A percentile compares a stretch with the other conserved stretches of the same genome.
Conservation (phyloP, 2,888 invertebrate genomes). For the Pycnomerus fuliginosus region DNA sequence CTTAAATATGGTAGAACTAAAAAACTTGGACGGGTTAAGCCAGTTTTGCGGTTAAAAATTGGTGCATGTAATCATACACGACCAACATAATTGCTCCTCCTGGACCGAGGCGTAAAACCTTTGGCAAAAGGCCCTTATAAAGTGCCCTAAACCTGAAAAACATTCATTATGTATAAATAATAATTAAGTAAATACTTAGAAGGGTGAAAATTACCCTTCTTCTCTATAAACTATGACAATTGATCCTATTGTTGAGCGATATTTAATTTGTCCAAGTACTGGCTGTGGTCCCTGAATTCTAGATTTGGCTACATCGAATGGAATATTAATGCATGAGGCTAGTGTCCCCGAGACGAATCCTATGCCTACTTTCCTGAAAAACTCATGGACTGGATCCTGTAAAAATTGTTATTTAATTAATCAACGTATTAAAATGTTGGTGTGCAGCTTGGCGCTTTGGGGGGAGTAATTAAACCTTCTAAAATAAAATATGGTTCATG, state of each 20-base stretch:
- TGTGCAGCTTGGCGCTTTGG: no score
- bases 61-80: constrained; percentile 84
- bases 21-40: constrained; percentile 13
- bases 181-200: constrained; percentile 4
- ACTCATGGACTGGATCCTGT: constrained; percentile 69
- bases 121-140: constrained; percentile 90
- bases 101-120: constrained; percentile 87
- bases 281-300: constrained; percentile 93
- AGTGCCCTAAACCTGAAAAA: constrained; percentile 73
- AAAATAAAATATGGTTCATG: no score
- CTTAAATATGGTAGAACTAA: constrained; percentile 20
- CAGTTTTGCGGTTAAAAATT: constrained; percentile 63
- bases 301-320: constrained; percentile 95
- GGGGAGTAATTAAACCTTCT: no score
- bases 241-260: constrained; percentile 72
- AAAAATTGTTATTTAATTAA: constrained; percentile 24
- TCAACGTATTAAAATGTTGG: no score
- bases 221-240: constrained; percentile 75
- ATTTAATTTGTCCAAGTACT: constrained; percentile 69
- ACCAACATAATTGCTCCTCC: constrained; percentile 95
- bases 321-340: constrained; percentile 87
- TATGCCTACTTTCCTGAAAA: constrained; percentile 73
- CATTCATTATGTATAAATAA: constrained; percentile 2
- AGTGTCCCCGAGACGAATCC: constrained; percentile 87
- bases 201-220: constrained; percentile 70